These are phyloP conservation scores for Cyanoramphus novaezelandiae DNA, from an alignment of 2,113 vertebrate species.

Conservation along the genomic window DNA sequence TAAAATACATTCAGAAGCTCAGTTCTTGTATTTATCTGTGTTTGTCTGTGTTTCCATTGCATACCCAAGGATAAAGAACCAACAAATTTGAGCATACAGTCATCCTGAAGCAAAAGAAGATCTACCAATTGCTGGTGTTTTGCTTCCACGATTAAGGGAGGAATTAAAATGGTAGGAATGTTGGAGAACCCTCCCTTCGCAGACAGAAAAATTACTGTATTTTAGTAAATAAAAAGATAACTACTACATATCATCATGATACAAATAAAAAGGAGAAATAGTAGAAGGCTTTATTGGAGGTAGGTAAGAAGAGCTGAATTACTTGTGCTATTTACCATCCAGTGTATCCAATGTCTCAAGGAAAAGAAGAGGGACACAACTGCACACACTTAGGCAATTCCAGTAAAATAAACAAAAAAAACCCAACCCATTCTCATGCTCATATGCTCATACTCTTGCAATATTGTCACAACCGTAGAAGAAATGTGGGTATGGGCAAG, in stretches of 20 bases:
- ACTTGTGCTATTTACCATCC: neutral
- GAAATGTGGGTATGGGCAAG: neutral
- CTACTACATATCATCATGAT: neutral
- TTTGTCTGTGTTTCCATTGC: neutral
- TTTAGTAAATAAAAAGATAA: neutral
- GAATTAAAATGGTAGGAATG: neutral
- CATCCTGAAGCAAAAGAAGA: neutral
- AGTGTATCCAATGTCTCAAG: neutral
- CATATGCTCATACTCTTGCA: neutral
- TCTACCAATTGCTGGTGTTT: neutral
- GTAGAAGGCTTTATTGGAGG: neutral
- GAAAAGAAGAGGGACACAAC: neutral
- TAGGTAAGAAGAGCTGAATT: neutral
- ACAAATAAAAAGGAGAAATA: neutral
- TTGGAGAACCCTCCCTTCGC: neutral
- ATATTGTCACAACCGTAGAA: neutral
- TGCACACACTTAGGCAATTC: neutral
- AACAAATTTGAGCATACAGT: neutral
- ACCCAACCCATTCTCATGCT: neutral
- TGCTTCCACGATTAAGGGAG: neutral
- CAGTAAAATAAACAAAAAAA: neutral
- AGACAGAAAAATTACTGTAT: fast-evolving
- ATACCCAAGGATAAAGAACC: neutral
- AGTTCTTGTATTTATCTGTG: neutral
- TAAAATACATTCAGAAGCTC: neutral